Base-by-base conservation (phyloP, 2,797 vertebrate species). In the Lepidocolaptes lacrymiger region DNA sequence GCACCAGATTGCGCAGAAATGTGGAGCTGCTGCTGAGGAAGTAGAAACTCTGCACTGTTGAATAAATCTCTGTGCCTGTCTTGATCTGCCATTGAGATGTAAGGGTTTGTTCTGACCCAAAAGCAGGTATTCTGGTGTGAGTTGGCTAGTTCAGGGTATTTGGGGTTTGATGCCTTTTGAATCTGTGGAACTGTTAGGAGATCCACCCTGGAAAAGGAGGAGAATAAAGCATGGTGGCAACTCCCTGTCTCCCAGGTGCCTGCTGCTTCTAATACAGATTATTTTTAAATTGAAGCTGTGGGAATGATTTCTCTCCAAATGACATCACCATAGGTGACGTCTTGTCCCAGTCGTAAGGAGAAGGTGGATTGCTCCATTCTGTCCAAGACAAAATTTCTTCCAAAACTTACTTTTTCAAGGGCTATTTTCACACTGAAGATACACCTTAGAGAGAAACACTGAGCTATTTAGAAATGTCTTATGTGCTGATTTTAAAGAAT, bases 41-140 rank as follows among this genome's bases (percentile, higher is more conserved):
- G 66, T 10, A 26, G 43, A 71, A 81, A 2, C 15, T 10, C 51
- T 2, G 5, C 43, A 36, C 24, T 0, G 0, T n/a, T 66, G 74
- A 67, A 5, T 51, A 16, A 48, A 23, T 28, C 49, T 54, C 0
- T 21, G 19, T 46, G 44, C 34, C n/a, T 37, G 59, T 21, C 19
- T 55, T 55, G 52, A 51, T 30, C n/a, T 69, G 49, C 8, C 13
- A 3, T 4, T 30, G 67, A 34, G 20, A 30, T 34, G 23, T 44
- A n/a, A 86, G 14, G 28, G 16, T 32, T 88, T 72, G 10, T 36
- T 64, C 63, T 61, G 32, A 44, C 23, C 37, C 39, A 13, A 76
- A 84, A 79, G 15, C 9, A 77, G 51, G 7, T 13, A 6, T 49
- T 64, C 7, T 84, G 30, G 9, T 34, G 12, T 67, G 16, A 32